Conservation (phyloP, 2,888 invertebrate species). For the Polydrusus cervinus region DNA sequence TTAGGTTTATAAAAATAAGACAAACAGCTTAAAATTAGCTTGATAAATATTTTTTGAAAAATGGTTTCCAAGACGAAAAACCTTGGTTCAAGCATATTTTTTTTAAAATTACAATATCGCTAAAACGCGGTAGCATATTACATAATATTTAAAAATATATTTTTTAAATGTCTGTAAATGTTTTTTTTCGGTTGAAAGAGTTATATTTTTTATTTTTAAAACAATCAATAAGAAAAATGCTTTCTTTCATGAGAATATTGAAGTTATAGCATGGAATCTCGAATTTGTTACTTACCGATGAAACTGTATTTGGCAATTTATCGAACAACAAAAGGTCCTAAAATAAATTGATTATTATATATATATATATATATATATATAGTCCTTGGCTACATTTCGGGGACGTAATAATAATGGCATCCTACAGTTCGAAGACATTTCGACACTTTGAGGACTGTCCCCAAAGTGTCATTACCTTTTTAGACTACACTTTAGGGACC, state of each 20-base stretch:
- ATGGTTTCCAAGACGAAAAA: background rate
- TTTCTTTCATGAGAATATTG: background rate
- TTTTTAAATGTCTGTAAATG: background rate
- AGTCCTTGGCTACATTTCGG: too few species aligned
- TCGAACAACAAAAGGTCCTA: background rate
- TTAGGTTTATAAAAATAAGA: background rate
- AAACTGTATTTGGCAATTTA: too few species aligned
- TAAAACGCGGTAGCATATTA: background rate
- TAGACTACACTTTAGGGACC: too few species aligned
- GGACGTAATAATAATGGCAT: too few species aligned
- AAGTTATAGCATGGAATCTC: background rate
- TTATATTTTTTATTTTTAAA: background rate
- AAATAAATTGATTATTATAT: background rate
- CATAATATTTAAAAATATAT: background rate
- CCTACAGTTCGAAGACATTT: too few species aligned
- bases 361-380: too few species aligned
- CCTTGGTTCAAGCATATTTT: background rate
- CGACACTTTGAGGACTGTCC: too few species aligned
- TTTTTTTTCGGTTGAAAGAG: background rate
- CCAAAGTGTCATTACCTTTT: too few species aligned
- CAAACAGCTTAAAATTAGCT: background rate
- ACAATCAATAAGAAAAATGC: background rate
- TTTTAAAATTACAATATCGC: background rate
- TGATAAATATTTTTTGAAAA: background rate
- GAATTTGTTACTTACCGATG: too few species aligned